A percentile compares a stretch with the other conserved stretches of the same genome.
Conservation (phyloP, 2,888 invertebrate genomes). For the Athalia circularis region DNA sequence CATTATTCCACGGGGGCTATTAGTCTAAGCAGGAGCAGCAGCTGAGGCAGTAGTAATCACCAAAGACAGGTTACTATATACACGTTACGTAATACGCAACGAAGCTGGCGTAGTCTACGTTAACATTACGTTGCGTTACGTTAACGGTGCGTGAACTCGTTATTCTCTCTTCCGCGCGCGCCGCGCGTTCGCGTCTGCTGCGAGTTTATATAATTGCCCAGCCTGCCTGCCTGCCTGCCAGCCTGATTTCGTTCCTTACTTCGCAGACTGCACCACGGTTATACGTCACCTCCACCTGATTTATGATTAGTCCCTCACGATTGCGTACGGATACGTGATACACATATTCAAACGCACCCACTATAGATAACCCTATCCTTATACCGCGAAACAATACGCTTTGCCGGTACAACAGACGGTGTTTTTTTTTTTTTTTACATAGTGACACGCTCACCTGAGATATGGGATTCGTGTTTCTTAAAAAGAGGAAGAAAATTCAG, state of each 20-base stretch:
- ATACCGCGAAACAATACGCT: not conserved
- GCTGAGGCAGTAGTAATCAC: constrained; percentile 32
- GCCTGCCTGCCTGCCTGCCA: not conserved
- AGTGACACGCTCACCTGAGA: too few relatives aligned
- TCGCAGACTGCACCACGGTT: too few relatives aligned
- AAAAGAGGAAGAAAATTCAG: too few relatives aligned
- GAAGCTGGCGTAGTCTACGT: not conserved
- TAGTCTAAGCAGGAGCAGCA: constrained; percentile 43
- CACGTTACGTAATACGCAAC: constrained; percentile 27
- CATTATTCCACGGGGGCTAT: constrained; percentile 36
- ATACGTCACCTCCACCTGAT: constrained; percentile 33
- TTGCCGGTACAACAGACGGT: too few relatives aligned
- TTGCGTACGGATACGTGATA: constrained; percentile 34
- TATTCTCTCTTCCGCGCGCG: constrained; percentile 5
- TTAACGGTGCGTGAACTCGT: constrained; percentile 45
- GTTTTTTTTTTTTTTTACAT: too few relatives aligned
- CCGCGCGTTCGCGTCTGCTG: not conserved
- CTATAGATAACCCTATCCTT: not conserved
- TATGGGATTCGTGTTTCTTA: too few relatives aligned
- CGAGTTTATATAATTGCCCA: constrained; percentile 36
- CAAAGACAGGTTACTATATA: constrained; percentile 18
- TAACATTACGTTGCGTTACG: not conserved
- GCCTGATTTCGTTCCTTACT: too few relatives aligned
- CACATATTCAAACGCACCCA: constrained; percentile 7
- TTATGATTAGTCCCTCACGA: constrained; percentile 29